phyloP scores from a whole-genome alignment of 2,797 vertebrate genomes.

The Columba guinea region DNA sequence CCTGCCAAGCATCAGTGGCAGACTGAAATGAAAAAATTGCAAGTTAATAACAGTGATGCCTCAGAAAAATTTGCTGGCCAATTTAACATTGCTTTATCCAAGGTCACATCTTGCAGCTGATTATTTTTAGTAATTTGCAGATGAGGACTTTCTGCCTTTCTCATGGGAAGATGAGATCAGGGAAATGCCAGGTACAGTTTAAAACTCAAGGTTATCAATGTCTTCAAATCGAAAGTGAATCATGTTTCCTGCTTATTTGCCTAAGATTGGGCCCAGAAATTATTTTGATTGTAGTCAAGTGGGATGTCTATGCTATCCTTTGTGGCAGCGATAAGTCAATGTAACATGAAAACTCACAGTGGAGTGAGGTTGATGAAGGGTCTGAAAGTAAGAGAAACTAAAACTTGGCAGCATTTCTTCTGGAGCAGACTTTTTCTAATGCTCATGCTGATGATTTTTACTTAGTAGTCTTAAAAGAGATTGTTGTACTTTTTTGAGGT shows the following conservation, averaged over 20 bases:
- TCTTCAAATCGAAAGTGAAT: constrained; percentile 37
- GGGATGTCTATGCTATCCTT: background rate
- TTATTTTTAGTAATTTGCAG: constrained; percentile 80
- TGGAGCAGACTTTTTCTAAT: background rate
- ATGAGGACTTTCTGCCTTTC: constrained; percentile 64
- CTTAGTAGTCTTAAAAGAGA: background rate
- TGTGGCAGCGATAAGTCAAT: background rate
- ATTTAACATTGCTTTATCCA: constrained; percentile 84
- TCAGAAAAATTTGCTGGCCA: constrained; percentile 81
- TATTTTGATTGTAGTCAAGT: constrained; percentile 36
- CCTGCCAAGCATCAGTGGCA: constrained; percentile 87
- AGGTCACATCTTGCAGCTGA: constrained; percentile 83
- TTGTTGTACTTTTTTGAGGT: background rate
- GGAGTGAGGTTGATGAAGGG: background rate
- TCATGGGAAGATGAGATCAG: constrained; percentile 65
- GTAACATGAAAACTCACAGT: background rate
- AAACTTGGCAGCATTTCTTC: background rate
- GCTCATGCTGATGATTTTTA: constrained; percentile 6
- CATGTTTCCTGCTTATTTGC: constrained; percentile 47
- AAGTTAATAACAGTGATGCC: constrained; percentile 84
- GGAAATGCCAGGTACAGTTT: constrained; percentile 51
- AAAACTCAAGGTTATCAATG: constrained; percentile 69
- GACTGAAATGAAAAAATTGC: constrained; percentile 87
- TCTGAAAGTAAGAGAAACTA: background rate
- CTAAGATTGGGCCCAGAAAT: constrained; percentile 28